phyloP scores from a whole-genome alignment of 1,140 invertebrate species.

The Calephelis nemesis region DNA sequence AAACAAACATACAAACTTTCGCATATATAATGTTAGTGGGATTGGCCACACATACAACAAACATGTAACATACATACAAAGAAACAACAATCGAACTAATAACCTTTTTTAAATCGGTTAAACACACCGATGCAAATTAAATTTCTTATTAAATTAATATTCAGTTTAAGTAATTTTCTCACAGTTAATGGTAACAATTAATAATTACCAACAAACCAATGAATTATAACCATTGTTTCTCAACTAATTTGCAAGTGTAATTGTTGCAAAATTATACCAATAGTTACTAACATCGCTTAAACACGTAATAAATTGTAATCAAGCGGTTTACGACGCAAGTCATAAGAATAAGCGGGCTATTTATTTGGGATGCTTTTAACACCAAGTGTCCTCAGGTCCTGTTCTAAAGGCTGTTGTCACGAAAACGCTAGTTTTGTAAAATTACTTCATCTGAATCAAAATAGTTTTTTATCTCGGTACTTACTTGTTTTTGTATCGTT shows the following conservation, averaged over 20 bases:
- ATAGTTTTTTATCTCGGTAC: too few relatives aligned
- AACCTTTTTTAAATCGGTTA: too few relatives aligned
- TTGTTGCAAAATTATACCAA: slow-evolving; percentile 33
- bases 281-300: slow-evolving; percentile 36
- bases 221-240: slow-evolving; percentile 19
- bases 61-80: too few relatives aligned
- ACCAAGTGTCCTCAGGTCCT: too few relatives aligned
- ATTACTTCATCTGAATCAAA: too few relatives aligned
- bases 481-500: too few relatives aligned
- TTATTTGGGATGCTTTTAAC: not conserved
- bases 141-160: not conserved
- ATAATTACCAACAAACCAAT: slow-evolving; percentile 11
- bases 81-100: too few relatives aligned
- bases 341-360: slow-evolving; percentile 23
- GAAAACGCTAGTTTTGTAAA: too few relatives aligned
- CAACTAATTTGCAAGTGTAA: slow-evolving; percentile 37
- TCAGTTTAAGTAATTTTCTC: slow-evolving; percentile 1
- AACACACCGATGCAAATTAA: not conserved
- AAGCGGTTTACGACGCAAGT: slow-evolving; percentile 20
- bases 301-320: slow-evolving; percentile 37
- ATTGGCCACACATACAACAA: too few relatives aligned
- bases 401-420: too few relatives aligned
- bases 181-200: slow-evolving; percentile 9
- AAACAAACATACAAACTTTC: too few relatives aligned
- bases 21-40: too few relatives aligned